Base-by-base conservation (phyloP, 2,888 invertebrate genomes). In the Eupithecia pulchellata region DNA sequence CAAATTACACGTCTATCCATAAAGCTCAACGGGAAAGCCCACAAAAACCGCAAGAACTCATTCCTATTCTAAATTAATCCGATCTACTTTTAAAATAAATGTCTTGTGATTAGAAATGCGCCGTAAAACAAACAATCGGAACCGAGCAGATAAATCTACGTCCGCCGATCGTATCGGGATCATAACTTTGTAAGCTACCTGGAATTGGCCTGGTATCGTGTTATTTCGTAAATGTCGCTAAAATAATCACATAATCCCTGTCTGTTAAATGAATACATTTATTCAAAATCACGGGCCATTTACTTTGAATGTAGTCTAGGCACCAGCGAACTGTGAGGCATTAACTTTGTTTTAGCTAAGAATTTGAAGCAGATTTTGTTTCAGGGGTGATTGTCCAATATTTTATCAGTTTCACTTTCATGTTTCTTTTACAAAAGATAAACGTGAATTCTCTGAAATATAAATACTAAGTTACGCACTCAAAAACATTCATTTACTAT, bases 151-250 rank as follows among this genome's bases (percentile, higher is more conserved):
- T 91, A 89, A 89, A 89, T 91, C 88, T 79, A 76, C 80, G 89
- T 90, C 88, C 82, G 76, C 79, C 76, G 75, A 76, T 78, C 78
- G 78, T 72, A 81, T 79, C 79, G 75, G 84, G 84, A 86, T 90
- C 87, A 90, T 88, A 91, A 91, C 88, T 91, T 89, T 81, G 76
- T 85, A 88, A 91, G 86, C 88, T 85, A 85, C 82, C 85, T 87
- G 86, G 90, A 90, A 91, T 90, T 89, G 86, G 81, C 81, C 82
- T 82, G 9, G 83, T 81, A 81, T 77, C 81, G 81, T 75, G 78
- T 82, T 83, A 83, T 84, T 86, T 86, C 84, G 80, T 83, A 85
- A 88, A 79, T 74, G 73, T 78, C 72, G 70, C 70, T 75, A 69
- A 78, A 77, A 77, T 78, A n/a, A 78, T 78, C 72, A 69, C 64